phyloP scores from a whole-genome alignment of 2,888 invertebrate genomes.

The Thysanoteuthis rhombus region DNA sequence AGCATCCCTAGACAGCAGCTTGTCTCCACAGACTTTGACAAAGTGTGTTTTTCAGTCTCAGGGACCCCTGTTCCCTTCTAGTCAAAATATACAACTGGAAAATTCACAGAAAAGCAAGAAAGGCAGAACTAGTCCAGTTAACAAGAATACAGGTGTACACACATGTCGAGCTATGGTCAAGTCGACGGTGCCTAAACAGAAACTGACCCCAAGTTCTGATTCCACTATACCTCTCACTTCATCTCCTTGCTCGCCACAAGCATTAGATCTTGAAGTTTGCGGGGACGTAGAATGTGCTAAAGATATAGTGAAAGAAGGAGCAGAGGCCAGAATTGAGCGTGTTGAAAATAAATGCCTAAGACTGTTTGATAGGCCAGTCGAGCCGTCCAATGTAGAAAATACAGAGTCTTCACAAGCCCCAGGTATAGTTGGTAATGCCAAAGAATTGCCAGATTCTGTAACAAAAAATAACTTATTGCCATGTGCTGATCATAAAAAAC shows the following conservation, averaged over 20 bases:
- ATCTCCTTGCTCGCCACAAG: conserved; percentile 38
- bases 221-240: conserved; percentile 30
- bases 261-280: conserved; percentile 46
- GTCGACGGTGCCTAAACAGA: conserved; percentile 35
- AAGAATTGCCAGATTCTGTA: not conserved
- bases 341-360: conserved; percentile 47
- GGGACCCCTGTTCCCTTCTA: conserved; percentile 38
- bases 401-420: conserved; percentile 13
- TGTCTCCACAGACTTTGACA: conserved; percentile 27
- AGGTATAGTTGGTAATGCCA: not conserved
- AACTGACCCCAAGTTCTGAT: conserved; percentile 31
- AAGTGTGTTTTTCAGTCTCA: conserved; percentile 29
- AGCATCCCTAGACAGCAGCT: conserved; percentile 15
- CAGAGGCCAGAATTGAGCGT: conserved; percentile 53
- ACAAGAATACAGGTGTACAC: conserved; percentile 36
- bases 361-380: conserved; percentile 31
- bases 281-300: conserved; percentile 47
- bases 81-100: conserved; percentile 31
- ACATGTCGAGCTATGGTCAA: conserved; percentile 39
- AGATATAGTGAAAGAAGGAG: conserved; percentile 46
- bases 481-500: conserved; percentile 17
- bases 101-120: conserved; percentile 34
- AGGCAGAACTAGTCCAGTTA: conserved; percentile 38
- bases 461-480: conserved; percentile 16
- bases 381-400: conserved; percentile 32